Conservation (phyloP, 1,140 invertebrate genomes). For the Bradynema listronoti region DNA sequence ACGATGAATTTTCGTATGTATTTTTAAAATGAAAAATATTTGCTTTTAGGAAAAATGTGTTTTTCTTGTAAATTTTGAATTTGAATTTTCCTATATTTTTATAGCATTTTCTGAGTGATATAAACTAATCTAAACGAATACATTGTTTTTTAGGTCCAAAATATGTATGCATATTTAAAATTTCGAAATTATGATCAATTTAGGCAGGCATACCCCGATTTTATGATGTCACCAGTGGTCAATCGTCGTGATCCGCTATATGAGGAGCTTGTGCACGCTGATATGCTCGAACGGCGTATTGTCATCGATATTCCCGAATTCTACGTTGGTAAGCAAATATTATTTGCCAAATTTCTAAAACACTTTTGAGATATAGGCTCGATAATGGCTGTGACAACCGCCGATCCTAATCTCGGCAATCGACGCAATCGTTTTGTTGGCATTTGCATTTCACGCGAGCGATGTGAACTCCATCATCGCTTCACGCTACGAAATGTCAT, state of each 20-base stretch:
- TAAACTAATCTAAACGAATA: too few relatives aligned
- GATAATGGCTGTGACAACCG: slow-evolving; percentile 80
- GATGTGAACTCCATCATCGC: slow-evolving; percentile 71
- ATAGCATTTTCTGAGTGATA: too few relatives aligned
- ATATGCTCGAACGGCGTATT: slow-evolving; percentile 79
- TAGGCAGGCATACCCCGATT: slow-evolving; percentile 93
- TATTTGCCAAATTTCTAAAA: neutral
- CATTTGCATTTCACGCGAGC: slow-evolving; percentile 80
- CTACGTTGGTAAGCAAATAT: slow-evolving; percentile 74
- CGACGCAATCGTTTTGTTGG: slow-evolving; percentile 86
- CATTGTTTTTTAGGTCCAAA: too few relatives aligned
- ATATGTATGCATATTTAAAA: too few relatives aligned
- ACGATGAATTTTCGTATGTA: too few relatives aligned
- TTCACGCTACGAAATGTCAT: slow-evolving; percentile 87
- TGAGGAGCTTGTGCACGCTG: slow-evolving; percentile 80
- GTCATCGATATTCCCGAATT: slow-evolving; percentile 88
- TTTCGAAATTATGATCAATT: too few relatives aligned
- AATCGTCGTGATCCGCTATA: slow-evolving; percentile 71
- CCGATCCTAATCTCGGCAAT: slow-evolving; percentile 75
- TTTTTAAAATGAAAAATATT: too few relatives aligned
- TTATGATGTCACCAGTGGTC: slow-evolving; percentile 77
- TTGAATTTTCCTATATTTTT: too few relatives aligned
- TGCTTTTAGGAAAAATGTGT: too few relatives aligned
- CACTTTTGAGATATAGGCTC: slow-evolving; percentile 69
- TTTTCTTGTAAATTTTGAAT: too few relatives aligned